Percentiles rank a stretch among this genome's conserved stretches.
phyloP scores from a whole-genome alignment of 1,140 invertebrate species.

The Heliconius hewitsoni region DNA sequence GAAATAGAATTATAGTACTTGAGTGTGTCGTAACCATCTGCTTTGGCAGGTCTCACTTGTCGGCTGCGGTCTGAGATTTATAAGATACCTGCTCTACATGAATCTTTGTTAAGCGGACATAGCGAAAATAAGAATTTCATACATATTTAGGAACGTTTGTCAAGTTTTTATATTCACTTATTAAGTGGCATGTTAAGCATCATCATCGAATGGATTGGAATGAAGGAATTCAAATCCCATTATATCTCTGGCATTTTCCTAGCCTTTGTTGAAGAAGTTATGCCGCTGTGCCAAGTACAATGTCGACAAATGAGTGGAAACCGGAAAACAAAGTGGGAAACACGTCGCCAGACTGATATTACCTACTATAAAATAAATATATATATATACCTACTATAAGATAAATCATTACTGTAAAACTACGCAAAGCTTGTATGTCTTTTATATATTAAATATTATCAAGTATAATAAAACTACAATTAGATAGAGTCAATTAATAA shows the following conservation, averaged over 20 bases:
- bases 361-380: not conserved
- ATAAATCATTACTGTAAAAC: too few species aligned
- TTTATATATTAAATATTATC: not conserved
- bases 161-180: not conserved
- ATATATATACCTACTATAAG: too few species aligned
- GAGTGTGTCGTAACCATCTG: constrained; percentile 71
- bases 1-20: constrained; percentile 78
- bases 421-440: too few species aligned
- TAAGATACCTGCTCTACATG: constrained; percentile 51
- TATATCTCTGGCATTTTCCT: not conserved
- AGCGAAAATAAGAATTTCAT: not conserved
- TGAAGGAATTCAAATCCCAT: not conserved
- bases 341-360: not conserved
- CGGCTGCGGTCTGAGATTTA: constrained; percentile 59
- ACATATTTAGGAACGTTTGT: not conserved
- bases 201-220: not conserved
- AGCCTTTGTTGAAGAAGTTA: not conserved
- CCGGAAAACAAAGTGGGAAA: not conserved
- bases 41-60: constrained; percentile 66
- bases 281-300: not conserved
- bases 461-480: not conserved
- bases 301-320: not conserved
- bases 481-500: not conserved
- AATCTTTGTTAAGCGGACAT: not conserved
- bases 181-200: not conserved